Base-by-base conservation (phyloP, 2,888 invertebrate species). In the Aradus depressus region DNA sequence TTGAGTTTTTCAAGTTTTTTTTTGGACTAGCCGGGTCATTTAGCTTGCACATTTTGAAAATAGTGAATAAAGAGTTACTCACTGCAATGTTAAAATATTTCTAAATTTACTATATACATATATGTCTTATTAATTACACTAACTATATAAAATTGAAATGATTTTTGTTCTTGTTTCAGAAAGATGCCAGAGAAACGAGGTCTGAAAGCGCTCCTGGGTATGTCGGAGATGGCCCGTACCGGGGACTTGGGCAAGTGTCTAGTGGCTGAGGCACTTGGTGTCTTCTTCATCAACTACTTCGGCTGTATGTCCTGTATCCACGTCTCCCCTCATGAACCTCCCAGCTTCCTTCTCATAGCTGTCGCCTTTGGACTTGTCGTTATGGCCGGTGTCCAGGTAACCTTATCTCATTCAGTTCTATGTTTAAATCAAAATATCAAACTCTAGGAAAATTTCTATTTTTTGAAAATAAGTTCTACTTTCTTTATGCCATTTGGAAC, bases 181-280 rank as follows among this genome's bases (percentile, higher is more conserved):
- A 58, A 55, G 39, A 60, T 60, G 60, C 49, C 60, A 21, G 53
- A 55, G 31, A 55, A 53, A 16, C 39, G 47, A 16, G 44, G 51
- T 22, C 19, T 60, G 23, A 60, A 59, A 48, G 57, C 58, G 18
- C 49, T 55, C 14, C 52, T 63, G 26, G 64, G 62, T 12, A 53
- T 62, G 35, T 52, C 57, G 16, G 64, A 63, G 54, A 50, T 63
- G 51, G 58, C 56, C 23, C 58, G 54, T 44, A 56, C 53, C 2
- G 54, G 51, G 5, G 79, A 47, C 79, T 72, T 93, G 52, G 85
- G 85, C 77, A 82, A 81, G 62, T 84, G 89, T 0, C 71, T 92
- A 19, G 68, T 88, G 6, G 92, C 88, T 1, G 95, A 95, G 68
- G 87, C 90, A 62, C 65, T 93, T 8, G 93, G 91, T 25, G 91